Conservation (phyloP, 2,888 invertebrate genomes). For the Malachius bipustulatus region DNA sequence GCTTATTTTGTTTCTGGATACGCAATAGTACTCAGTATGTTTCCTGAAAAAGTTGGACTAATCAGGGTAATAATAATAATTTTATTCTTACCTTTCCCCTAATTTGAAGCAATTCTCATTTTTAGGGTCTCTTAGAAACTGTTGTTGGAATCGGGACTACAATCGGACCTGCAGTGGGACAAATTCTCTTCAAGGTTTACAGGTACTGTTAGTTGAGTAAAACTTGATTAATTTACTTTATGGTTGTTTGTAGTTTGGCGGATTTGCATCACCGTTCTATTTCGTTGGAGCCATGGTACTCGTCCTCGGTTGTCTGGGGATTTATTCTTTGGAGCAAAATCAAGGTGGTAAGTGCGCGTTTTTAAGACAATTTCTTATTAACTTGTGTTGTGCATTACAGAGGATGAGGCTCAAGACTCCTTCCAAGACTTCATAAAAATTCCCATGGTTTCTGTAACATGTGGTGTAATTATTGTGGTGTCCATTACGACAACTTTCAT, state of each 20-base stretch:
- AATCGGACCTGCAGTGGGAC: slow-evolving; percentile 62
- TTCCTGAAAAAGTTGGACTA: slow-evolving; percentile 7
- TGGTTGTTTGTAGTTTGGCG: slow-evolving; percentile 56
- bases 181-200: slow-evolving; percentile 57
- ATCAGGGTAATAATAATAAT: slow-evolving; percentile 11
- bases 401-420: slow-evolving; percentile 38
- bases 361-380: slow-evolving; percentile 3
- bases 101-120: too few relatives aligned
- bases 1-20: slow-evolving; percentile 14
- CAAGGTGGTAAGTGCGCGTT: slow-evolving; percentile 38
- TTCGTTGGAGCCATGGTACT: slow-evolving; percentile 53
- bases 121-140: slow-evolving; percentile 57
- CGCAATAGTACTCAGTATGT: slow-evolving; percentile 10
- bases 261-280: slow-evolving; percentile 62
- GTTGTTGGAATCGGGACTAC: slow-evolving; percentile 66
- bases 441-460: slow-evolving; percentile 53
- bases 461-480: slow-evolving; percentile 49
- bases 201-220: background rate
- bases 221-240: background rate
- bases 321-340: slow-evolving; percentile 43
- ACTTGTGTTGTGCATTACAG: slow-evolving; percentile 6
- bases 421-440: slow-evolving; percentile 47
- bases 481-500: slow-evolving; percentile 60
- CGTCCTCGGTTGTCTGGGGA: slow-evolving; percentile 48
- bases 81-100: too few relatives aligned